phyloP scores from a whole-genome alignment of 2,797 vertebrate species.

The Pseudochromis fuscus region DNA sequence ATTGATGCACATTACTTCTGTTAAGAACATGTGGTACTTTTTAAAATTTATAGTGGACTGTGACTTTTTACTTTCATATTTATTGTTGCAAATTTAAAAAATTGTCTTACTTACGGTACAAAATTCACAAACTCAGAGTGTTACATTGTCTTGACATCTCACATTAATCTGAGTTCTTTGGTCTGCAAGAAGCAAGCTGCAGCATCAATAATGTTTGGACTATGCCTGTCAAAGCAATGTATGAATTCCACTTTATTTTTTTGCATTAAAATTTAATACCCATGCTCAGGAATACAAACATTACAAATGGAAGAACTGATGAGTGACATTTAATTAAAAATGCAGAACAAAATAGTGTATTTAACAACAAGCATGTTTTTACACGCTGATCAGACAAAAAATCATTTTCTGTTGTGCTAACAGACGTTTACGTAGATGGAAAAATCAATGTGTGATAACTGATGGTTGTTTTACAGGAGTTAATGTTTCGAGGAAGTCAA shows the following conservation, averaged over 20 bases:
- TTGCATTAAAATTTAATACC: neutral
- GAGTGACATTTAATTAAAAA: neutral
- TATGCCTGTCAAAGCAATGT: neutral
- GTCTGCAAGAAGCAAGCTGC: too few species aligned
- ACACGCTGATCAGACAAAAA: conserved; percentile 33
- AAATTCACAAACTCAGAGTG: neutral
- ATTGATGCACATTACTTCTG: neutral
- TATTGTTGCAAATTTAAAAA: too few species aligned
- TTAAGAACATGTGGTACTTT: neutral
- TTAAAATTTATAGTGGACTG: too few species aligned
- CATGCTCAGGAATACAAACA: neutral
- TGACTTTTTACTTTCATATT: too few species aligned
- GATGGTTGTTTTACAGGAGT: conserved; percentile 69
- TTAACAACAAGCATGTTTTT: neutral
- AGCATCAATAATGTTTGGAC: neutral
- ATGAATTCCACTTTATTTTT: neutral
- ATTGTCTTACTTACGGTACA: neutral
- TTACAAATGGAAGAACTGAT: neutral
- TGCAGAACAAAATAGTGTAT: neutral
- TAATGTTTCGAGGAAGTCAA: conserved; percentile 81
- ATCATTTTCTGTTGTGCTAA: conserved; percentile 27
- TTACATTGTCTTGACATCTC: neutral
- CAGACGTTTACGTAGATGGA: conserved; percentile 53
- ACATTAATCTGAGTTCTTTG: conserved; percentile 1
- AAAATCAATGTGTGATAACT: conserved; percentile 79